Base-by-base conservation (phyloP, 2,888 invertebrate genomes). In the Chrysolina oricalcia region DNA sequence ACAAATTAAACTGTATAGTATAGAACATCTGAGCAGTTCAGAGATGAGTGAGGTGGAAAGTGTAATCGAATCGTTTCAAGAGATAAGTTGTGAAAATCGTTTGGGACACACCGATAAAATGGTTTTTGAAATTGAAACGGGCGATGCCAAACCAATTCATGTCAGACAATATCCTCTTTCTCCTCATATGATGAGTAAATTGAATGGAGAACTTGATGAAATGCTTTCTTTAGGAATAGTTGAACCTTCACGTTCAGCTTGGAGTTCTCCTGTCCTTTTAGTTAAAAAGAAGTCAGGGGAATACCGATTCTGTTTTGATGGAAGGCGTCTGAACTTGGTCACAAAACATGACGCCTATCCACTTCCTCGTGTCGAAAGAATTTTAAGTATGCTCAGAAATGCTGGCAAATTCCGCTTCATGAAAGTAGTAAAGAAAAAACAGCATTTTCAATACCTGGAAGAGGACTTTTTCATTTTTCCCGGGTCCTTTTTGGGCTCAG, bases 401-500 rank as follows among this genome's bases (percentile, higher is more conserved):
- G 70, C 68, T 50, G 43, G 48, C 46, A 66, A 53, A 68, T 68
- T 23, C 67, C 69, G 8, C 40, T 70, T 15, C 13, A 27, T 70
- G 17, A 15, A 8, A 48, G 11, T 50, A 50, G 46, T 67, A 67
- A 67, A 46, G 67, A 67, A 23, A 67, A 67, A 21, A 67, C 67
- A 1, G 48, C 67, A 4, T 67, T 67, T 48, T 23, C 46, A 17
- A 13, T 56, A 56, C 56, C 56, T 4, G 56, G 56, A 19, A 56
- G 56, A 2, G 17, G 56, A 56, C 27, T 43, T 48, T 46, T 21
- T 19, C 5, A 46, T 19, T 67, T 67, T 23, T 19, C 43, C 8
- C n/a, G 10, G 1, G 46, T 67, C 6, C 48, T 48, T 67, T 76
- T 76, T 53, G 76, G 76, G 1, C 62, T 77, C 6, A 9, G 64